Percentiles rank a stretch among this genome's conserved stretches.
phyloP scores from a whole-genome alignment of 2,113 vertebrate genomes.

The Gavia stellata region DNA sequence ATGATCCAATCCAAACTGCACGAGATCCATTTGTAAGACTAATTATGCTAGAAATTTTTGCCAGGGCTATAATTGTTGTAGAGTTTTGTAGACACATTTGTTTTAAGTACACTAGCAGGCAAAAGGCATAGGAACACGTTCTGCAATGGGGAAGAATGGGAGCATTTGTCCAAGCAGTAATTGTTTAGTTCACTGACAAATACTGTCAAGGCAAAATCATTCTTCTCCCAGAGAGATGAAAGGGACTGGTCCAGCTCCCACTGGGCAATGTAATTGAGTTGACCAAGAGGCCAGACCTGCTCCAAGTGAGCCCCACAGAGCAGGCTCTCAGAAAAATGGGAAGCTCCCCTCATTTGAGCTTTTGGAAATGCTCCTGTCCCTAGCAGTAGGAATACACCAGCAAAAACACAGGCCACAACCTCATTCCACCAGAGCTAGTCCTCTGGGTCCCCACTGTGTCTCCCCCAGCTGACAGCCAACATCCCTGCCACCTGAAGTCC shows the following conservation, averaged over 20 bases:
- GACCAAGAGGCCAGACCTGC: not conserved
- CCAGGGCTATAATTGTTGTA: not conserved
- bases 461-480: not conserved
- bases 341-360: not conserved
- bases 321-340: not conserved
- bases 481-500: not conserved
- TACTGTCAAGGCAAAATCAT: not conserved
- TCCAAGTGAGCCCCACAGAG: not conserved
- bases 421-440: not conserved
- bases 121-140: not conserved
- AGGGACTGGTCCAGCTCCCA: not conserved
- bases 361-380: not conserved
- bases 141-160: not conserved
- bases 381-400: not conserved
- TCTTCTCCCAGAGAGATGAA: not conserved
- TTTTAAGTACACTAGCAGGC: not conserved
- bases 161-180: not conserved
- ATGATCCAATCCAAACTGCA: not conserved
- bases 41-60: not conserved
- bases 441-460: accelerated
- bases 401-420: accelerated
- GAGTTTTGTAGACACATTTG: not conserved
- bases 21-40: not conserved
- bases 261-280: not conserved
- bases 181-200: not conserved